Base-by-base conservation (phyloP, 1,140 invertebrate species). In the Calliopsis andreniformis region DNA sequence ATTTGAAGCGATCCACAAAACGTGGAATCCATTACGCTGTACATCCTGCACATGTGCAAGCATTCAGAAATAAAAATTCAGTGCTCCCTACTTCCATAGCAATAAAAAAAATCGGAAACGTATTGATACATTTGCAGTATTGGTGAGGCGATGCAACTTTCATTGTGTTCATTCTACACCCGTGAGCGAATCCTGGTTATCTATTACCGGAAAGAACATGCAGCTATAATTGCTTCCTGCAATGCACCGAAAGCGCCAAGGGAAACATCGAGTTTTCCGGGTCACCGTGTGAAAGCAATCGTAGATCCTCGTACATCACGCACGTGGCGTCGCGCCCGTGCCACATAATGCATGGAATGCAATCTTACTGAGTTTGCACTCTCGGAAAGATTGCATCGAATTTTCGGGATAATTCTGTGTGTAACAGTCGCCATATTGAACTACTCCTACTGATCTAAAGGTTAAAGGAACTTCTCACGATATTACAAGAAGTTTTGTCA, bases 161-260 rank as follows among this genome's bases (percentile, higher is more conserved):
- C 0, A 18, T 5, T 23, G 3, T 16, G 16, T 3, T 16, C 62
- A 56, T 47, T 56, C 62, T 45, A 56, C 62, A 20, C 62, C 6
- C 23, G 8, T 28, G 4, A 20, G 62, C 20, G 51, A 55, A 32
- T 43, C 25, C 62, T 45, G 12, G 51, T 75, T 75, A 75, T 75
- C 51, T 75, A 75, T 43, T 53, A 67, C 71, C 71, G 71, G 71
- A 75, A 75, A 75, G 71, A 67, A 75, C 71, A 16, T 75, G 51
- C 63, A 75, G 71, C 56, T 61, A 75, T 75, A 75, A 75, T 75
- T 75, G 71, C 71, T 75, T 75, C 71, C 71, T 55, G 71, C 67
- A 75, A 45, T 67, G 47, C 62, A 67, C 28, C 30, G 63, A 56
- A 67, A 73, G 39, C 71, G 62, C 16, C 71, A 30, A 75, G 62